Evolutionary conservation across 2,113 vertebrate genomes (phyloP).

Genomic region (Antennarius striatus): DNA sequence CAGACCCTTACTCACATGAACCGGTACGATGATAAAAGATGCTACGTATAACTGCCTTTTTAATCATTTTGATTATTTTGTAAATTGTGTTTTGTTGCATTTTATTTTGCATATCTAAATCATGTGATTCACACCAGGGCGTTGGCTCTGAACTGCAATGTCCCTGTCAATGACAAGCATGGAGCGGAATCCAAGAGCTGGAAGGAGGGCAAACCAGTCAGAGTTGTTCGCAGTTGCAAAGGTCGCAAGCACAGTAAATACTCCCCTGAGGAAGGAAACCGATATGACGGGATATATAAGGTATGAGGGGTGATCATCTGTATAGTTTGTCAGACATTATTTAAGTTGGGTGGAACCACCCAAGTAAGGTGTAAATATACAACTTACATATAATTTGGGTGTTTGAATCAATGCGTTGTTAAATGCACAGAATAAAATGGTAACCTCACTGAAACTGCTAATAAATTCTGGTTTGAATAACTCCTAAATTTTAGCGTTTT

Average conservation of each 20-base stretch:
- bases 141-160: constrained; percentile 92
- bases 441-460: too few relatives aligned
- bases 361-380: too few relatives aligned
- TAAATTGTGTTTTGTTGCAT: not conserved
- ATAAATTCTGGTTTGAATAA: not conserved
- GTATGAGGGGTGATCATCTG: constrained; percentile 57
- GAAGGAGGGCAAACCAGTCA: constrained; percentile 91
- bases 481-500: not conserved
- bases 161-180: constrained; percentile 87
- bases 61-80: not conserved
- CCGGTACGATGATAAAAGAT: constrained; percentile 75
- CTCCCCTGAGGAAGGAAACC: constrained; percentile 89
- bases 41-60: not conserved
- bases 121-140: constrained; percentile 77
- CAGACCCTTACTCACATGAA: constrained; percentile 99
- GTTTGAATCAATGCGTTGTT: too few relatives aligned
- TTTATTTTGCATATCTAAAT: constrained; percentile 1
- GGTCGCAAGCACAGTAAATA: constrained; percentile 96
- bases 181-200: constrained; percentile 93
- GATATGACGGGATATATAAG: constrained; percentile 98
- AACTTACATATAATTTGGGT: too few relatives aligned
- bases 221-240: constrained; percentile 92
- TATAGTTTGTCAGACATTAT: too few relatives aligned
- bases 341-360: too few relatives aligned
- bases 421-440: too few relatives aligned